Evolutionary conservation across 2,888 invertebrate genomes (phyloP), one percentile per base, ranked within the genome.

Genomic region (Drosophila leonis): DNA sequence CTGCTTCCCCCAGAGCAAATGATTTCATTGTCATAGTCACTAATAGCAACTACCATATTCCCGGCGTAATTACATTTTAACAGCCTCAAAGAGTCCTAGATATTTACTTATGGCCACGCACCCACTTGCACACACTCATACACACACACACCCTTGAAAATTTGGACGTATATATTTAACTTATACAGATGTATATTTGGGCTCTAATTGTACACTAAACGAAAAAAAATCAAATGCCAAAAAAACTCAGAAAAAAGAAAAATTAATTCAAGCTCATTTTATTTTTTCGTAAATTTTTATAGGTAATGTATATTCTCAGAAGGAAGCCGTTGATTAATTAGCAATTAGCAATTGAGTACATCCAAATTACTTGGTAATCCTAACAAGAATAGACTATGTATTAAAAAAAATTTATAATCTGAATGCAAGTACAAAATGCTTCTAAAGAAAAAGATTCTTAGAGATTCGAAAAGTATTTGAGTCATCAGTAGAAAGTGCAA

Each of bases 11-110:
- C 18, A 27, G 35, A 29, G 75, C 52, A 52, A 69, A 73, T 90
- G 80, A 80, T 85, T 85, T 88, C 83, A 90, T 90, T 85, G 88
- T 85, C 80, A 88, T 82, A 82, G 89, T 79, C 88, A 90, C 79
- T 89, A 87, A 88, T 83, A 89, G 82, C 87, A 88, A 86, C 86
- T 77, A 71, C 88, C 77, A 68, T 77, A 76, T 77, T 76, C 65
- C 51, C 33, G 67, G 62, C 78, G 83, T 86, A 86, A 89, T 90
- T 86, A 86, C 79, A 90, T 83, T 90, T 86, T 87, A 81, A 90
- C 87, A 90, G 82, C 77, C 84, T 78, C 82, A 75, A 87, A 83
- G 78, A 87, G 76, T 67, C 75, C 72, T 54, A 72, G 61, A 73
- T 83, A 88, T 84, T 79, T 82, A 84, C 86, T 85, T 88, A 80